Evolutionary conservation across 2,797 vertebrate genomes (phyloP).

Genomic region (Glyptemys insculpta): DNA sequence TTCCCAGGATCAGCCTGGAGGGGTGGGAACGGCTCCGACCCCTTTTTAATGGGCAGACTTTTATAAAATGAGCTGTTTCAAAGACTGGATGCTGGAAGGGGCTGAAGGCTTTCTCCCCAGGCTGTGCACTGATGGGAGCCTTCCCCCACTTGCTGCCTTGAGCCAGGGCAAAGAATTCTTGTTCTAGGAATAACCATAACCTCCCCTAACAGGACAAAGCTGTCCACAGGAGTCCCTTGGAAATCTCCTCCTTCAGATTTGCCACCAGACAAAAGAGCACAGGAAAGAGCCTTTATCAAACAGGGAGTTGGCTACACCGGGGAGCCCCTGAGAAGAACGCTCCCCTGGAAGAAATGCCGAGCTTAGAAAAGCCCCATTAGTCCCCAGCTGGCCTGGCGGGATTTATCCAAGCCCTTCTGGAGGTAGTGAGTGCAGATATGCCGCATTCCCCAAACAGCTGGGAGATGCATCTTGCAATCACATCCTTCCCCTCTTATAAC

Average conservation of each 20-base stretch:
- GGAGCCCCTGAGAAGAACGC: neutral
- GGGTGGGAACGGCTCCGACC: neutral
- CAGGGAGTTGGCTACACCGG: accelerated
- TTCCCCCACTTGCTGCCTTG: accelerated
- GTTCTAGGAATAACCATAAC: neutral
- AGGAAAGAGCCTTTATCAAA: neutral
- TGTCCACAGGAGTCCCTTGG: neutral
- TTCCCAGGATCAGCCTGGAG: too few species aligned
- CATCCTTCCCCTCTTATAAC: neutral
- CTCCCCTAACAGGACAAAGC: neutral
- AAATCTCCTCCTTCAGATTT: neutral
- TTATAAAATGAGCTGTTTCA: neutral
- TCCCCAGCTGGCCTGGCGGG: neutral
- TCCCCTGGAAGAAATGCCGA: neutral
- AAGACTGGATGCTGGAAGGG: accelerated
- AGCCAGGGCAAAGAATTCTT: neutral
- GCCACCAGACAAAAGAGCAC: neutral
- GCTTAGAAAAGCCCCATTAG: neutral
- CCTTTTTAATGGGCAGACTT: neutral
- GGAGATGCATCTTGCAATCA: accelerated
- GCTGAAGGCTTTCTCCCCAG: neutral
- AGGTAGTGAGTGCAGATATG: neutral
- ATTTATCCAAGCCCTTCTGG: neutral
- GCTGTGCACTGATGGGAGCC: neutral
- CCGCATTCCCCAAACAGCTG: neutral